These are phyloP conservation scores for Bettongia penicillata DNA, from an alignment of 2,113 vertebrate species.

Conservation along the genomic window DNA sequence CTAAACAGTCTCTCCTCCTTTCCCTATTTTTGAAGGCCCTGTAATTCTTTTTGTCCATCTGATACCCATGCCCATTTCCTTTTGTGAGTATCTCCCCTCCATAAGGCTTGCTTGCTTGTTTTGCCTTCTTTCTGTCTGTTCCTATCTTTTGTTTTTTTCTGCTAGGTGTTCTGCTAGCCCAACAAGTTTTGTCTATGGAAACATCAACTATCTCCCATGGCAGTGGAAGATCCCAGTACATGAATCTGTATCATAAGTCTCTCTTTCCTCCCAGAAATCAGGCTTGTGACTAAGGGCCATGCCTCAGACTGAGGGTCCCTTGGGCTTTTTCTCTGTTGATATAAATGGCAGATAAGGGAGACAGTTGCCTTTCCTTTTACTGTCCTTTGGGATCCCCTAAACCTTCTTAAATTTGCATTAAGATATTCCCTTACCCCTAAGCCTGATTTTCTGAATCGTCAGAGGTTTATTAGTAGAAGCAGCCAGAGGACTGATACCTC, in stretches of 20 bases:
- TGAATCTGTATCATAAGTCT: neutral
- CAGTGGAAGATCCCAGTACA: neutral
- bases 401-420: neutral
- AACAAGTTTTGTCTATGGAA: neutral
- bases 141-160: neutral
- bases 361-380: neutral
- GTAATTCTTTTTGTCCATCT: neutral
- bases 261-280: too few relatives aligned
- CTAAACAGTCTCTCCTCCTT: neutral
- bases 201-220: neutral
- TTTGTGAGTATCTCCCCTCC: neutral
- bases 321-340: neutral
- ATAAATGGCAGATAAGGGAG: neutral
- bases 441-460: neutral
- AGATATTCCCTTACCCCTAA: neutral
- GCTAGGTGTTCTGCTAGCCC: neutral
- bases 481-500: neutral
- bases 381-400: neutral
- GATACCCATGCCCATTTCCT: neutral
- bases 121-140: neutral
- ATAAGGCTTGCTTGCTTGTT: neutral
- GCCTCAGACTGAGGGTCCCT: neutral
- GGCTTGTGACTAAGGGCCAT: neutral
- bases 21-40: neutral
- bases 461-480: neutral